Evolutionary conservation across 2,888 invertebrate genomes (phyloP), one percentile per base, ranked within the genome.

Genomic region (Rotaria sp.): DNA sequence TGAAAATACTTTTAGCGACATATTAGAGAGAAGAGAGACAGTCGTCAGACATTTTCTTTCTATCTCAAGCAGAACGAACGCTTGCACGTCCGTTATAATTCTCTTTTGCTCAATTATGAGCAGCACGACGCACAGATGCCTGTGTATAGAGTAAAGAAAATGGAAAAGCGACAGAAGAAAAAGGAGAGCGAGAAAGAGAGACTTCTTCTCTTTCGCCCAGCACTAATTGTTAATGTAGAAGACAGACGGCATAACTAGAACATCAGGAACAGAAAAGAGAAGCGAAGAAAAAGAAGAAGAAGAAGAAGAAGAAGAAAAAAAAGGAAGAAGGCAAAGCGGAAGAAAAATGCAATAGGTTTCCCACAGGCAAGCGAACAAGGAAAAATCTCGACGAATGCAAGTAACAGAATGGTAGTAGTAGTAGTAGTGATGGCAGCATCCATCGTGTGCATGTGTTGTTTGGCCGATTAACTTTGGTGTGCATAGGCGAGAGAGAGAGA

Each of bases 401-500:
- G 67, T 67, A 35, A 67, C 67, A 67, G 67, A 67, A 35, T 67
- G 67, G 67, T 67, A 35, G 30, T 59, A 59, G 59, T 67, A 35
- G 67, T 67, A 35, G 30, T 59, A 59, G 59, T 59, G 59, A 59
- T 59, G 59, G 59, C n/a, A n/a, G 67, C 67, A 67, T 67, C 67
- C 67, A 67, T 67, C 35, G 67, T 35, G 30, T 67, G 35, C 30
- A 35, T 67, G 67, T 30, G 30, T 67, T 67, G 30, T 67, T 67
- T 67, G 67, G 67, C 67, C 67, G 67, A 67, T 67, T 35, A 67
- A 67, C 67, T 67, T 67, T 67, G 67, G 35, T 67, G 35, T 30
- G 21, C 30, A 35, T 67, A 67, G 35, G 35, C 35, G 35, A 11
- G 30, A 35, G 67, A 35, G 35, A 8, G 35, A 30, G 18, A 18